Evolutionary conservation across 2,888 invertebrate genomes (phyloP), one percentile per base, ranked within the genome.

Genomic region (Orthosia incerta): DNA sequence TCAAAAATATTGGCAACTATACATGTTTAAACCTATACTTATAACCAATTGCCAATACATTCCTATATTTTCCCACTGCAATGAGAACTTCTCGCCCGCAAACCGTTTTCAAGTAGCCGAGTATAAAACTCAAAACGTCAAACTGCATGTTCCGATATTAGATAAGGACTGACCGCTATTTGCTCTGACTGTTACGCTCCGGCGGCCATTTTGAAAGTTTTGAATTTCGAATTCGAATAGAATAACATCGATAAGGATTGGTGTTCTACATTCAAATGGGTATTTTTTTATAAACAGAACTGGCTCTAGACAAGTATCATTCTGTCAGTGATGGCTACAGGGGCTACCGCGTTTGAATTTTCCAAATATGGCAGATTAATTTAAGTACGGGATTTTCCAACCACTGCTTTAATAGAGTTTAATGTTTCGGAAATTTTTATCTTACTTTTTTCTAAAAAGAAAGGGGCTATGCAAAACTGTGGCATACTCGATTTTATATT

Each of bases 41-140:
- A 53, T 53, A 16, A 16, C 70, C 51, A 45, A 51, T 16, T 45
- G 45, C 31, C 15, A 31, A 12, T 46, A 66, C 0, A 76, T 65
- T 65, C 76, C 1, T 31, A 72, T 26, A 61, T 23, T 51, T 51
- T 39, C 4, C 4, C 1, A 53, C 18, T 0, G 2, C 23, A 71
- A 59, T 7, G 45, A 11, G 31, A 31, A 46, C 46, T 76, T 78
- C 56, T 23, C 57, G 46, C 46, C 31, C 23, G 46, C 51, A 20
- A 50, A 79, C n/a, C 48, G 53, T 60, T 79, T 71, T 75, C 79
- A 72, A 79, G 79, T 60, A 60, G 48, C 15, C 26, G 20, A 39
- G 59, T 79, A 71, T 79, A 71, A 79, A 76, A 76, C 51, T 79
- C 75, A 62, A 79, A 51, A 62, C 62, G 61, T 79, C 61, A 57